Base-by-base conservation (phyloP, 2,888 invertebrate species). In the Chloromyia formosa region DNA sequence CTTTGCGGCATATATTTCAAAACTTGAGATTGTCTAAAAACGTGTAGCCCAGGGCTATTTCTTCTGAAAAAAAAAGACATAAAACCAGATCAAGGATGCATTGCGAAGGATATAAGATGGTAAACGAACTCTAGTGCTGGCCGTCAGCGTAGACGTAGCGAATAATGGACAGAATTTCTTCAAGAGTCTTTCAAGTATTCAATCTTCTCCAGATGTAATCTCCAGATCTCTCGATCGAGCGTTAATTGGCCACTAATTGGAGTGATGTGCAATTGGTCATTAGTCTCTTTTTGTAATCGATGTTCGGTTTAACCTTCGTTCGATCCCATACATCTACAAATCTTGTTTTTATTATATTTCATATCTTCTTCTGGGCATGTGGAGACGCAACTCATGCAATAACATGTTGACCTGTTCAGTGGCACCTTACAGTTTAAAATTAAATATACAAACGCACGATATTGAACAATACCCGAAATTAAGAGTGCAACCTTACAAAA, bases 261-360 rank as follows among this genome's bases (percentile, higher is more conserved):
- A 56, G 56, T 22, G 27, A 35, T 16, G 23, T 14, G 54, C 40
- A 3, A 53, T 27, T 18, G 54, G 42, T 71, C 56, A 20, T 40
- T 40, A 35, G 27, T 14, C 1, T 71, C 56, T 40, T 58, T 58
- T 27, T 12, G 12, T 40, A 27, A 22, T 23, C 35, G 58, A 71
- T 40, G 27, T 71, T 71, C 56, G 16, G 20, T 53, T 69, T 35
- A 56, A 71, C 71, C 71, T 71, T 71, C 71, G 35, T 20, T 22
- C 71, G 22, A 56, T 12, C 27, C 7, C 27, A 35, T 7, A 35
- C 27, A 35, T 35, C 27, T 7, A 35, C 7, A 35, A 35, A 35
- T 35, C 27, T 35, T 35, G 2, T 35, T 7, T 35, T 35, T 20
- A 58, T 18, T 45, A 45, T 27, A 40, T 22, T 23, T 22, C 42